Percentiles rank a stretch among this genome's conserved stretches.
These are phyloP conservation scores for Dendrolimus houi DNA, from an alignment of 2,888 invertebrate genomes.

Conservation along the genomic window DNA sequence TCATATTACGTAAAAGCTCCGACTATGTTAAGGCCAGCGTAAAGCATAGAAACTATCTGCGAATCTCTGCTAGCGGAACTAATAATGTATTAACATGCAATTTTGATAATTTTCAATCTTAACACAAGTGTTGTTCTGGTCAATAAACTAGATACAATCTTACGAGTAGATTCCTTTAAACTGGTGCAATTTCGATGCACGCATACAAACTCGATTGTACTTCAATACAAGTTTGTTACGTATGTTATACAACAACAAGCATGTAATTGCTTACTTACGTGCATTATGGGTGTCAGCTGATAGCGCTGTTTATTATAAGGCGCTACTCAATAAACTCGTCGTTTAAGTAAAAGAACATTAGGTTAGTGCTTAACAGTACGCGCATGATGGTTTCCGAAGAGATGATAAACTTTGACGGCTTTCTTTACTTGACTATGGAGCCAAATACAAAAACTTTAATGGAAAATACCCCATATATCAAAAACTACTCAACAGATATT, in stretches of 20 bases:
- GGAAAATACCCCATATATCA: too few species aligned
- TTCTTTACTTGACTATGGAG: too few species aligned
- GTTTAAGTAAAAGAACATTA: too few species aligned
- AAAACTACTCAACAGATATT: too few species aligned
- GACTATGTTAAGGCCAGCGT: slow-evolving; percentile 36
- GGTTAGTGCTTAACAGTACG: too few species aligned
- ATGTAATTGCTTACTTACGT: not conserved
- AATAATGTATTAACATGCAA: slow-evolving; percentile 34
- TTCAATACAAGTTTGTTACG: slow-evolving; percentile 11
- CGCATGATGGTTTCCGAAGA: too few species aligned
- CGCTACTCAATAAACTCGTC: too few species aligned
- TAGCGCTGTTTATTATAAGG: not conserved
- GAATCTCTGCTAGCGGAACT: slow-evolving; percentile 46
- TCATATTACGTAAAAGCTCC: slow-evolving; percentile 30
- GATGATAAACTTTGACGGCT: too few species aligned
- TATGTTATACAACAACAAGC: slow-evolving; percentile 24
- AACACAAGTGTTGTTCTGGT: slow-evolving; percentile 45
- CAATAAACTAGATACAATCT: slow-evolving; percentile 59
- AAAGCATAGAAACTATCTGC: slow-evolving; percentile 25
- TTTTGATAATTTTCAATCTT: slow-evolving; percentile 27
- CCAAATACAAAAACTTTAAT: too few species aligned
- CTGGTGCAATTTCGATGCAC: slow-evolving; percentile 20
- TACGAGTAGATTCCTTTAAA: slow-evolving; percentile 15
- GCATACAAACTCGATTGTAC: not conserved
- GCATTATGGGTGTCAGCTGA: slow-evolving; percentile 12